Evolutionary conservation across 2,113 vertebrate genomes (phyloP).

Genomic region (Laticauda laticaudata): DNA sequence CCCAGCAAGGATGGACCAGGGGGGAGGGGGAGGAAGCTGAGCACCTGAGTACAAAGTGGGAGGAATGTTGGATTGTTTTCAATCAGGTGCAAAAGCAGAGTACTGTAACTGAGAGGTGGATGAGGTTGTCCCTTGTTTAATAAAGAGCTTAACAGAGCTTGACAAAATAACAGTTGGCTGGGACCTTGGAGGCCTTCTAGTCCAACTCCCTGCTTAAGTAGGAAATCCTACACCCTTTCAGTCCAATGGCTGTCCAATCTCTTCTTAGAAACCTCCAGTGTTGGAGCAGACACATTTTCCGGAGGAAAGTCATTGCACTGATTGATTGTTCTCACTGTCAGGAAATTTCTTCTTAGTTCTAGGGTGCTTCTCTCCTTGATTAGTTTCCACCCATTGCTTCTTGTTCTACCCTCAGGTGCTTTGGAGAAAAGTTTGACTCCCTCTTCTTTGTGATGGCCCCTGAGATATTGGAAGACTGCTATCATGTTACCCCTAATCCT

Average conservation of each 20-base stretch:
- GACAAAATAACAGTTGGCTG: not conserved
- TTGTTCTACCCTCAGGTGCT: no score
- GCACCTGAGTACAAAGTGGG: not conserved
- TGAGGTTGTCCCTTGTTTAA: not conserved
- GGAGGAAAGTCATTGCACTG: rapidly evolving
- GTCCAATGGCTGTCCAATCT: not conserved
- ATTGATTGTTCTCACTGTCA: no score
- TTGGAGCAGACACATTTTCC: rapidly evolving
- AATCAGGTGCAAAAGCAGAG: not conserved
- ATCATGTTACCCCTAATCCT: no score
- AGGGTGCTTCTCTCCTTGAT: no score
- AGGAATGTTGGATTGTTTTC: not conserved
- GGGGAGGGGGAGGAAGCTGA: no score
- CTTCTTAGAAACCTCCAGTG: not conserved
- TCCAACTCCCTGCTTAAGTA: not conserved
- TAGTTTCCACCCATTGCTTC: no score
- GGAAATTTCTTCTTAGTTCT: no score
- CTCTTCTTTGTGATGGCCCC: no score
- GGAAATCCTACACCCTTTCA: not conserved
- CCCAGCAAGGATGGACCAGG: not conserved
- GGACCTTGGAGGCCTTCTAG: not conserved
- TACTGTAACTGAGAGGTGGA: not conserved
- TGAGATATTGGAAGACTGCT: no score
- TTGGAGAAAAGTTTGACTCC: no score
- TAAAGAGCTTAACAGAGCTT: not conserved